Evolutionary conservation across 2,888 invertebrate species (phyloP).

Genomic region (Drosophila meridionalis): DNA sequence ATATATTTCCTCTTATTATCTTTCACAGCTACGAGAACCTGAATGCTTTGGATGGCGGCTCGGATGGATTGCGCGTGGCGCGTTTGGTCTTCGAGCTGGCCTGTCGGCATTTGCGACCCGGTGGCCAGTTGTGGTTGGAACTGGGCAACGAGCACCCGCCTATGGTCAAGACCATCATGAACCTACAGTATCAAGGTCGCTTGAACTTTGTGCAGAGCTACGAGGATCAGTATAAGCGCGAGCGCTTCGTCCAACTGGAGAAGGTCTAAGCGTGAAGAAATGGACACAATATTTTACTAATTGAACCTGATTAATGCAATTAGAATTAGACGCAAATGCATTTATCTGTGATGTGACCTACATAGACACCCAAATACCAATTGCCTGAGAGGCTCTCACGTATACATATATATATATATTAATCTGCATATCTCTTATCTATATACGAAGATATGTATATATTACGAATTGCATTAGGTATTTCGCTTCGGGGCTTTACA

Average conservation of each 20-base stretch:
- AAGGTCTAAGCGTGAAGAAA: slow-evolving; percentile 76
- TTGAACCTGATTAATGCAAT: slow-evolving; percentile 54
- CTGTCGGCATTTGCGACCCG: slow-evolving; percentile 84
- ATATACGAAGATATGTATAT: slow-evolving; percentile 12
- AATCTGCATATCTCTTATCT: background rate
- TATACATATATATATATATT: slow-evolving; percentile 1
- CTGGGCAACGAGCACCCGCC: slow-evolving; percentile 87
- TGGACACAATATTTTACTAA: background rate
- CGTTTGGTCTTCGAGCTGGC: slow-evolving; percentile 86
- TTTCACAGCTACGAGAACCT: slow-evolving; percentile 88
- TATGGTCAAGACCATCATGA: slow-evolving; percentile 85
- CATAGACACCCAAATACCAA: slow-evolving; percentile 22
- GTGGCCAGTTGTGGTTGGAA: slow-evolving; percentile 87
- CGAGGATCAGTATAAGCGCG: slow-evolving; percentile 86
- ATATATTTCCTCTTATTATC: background rate
- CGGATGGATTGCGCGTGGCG: slow-evolving; percentile 88
- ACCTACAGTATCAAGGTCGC: slow-evolving; percentile 82
- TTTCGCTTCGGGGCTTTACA: slow-evolving; percentile 46
- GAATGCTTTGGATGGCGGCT: slow-evolving; percentile 88
- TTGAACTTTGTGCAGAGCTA: slow-evolving; percentile 85
- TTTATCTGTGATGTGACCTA: slow-evolving; percentile 67
- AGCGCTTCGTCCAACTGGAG: slow-evolving; percentile 87
- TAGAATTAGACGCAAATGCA: slow-evolving; percentile 55
- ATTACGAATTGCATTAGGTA: slow-evolving; percentile 24
- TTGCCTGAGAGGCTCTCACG: slow-evolving; percentile 58